Conservation (phyloP, 2,888 invertebrate species). For the Chalcosyrphus nemorum region DNA sequence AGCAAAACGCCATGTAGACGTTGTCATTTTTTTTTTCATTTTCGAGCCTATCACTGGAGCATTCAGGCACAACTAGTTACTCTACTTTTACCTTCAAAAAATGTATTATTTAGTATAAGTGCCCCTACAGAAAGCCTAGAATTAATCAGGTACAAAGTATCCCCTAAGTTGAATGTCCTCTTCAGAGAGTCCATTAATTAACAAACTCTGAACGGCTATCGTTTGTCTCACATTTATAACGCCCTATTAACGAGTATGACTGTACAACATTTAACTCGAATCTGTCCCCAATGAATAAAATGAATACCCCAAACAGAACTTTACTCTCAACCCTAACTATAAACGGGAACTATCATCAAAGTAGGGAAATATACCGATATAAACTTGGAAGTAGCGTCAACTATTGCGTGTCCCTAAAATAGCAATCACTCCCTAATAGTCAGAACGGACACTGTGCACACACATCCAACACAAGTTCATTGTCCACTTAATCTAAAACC, state of each 20-base stretch:
- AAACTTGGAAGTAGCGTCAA: neutral
- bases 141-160: too few relatives aligned
- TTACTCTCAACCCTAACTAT: neutral
- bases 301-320: too few relatives aligned
- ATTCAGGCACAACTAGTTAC: too few relatives aligned
- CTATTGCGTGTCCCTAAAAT: constrained; percentile 8
- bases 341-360: neutral
- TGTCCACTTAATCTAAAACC: constrained; percentile 2
- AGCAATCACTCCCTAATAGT: constrained; percentile 6
- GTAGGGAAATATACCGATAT: neutral
- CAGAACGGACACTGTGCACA: neutral
- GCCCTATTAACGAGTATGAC: neutral
- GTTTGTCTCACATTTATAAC: neutral
- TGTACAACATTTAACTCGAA: neutral
- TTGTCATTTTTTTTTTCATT: too few relatives aligned
- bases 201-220: neutral
- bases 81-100: too few relatives aligned
- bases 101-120: too few relatives aligned
- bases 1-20: too few relatives aligned
- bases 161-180: neutral
- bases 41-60: too few relatives aligned
- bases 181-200: neutral
- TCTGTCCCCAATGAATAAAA: neutral
- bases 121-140: too few relatives aligned
- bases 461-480: constrained; percentile 15